Evolutionary conservation across 2,888 invertebrate species (phyloP).

Genomic region (Diploptera punctata): DNA sequence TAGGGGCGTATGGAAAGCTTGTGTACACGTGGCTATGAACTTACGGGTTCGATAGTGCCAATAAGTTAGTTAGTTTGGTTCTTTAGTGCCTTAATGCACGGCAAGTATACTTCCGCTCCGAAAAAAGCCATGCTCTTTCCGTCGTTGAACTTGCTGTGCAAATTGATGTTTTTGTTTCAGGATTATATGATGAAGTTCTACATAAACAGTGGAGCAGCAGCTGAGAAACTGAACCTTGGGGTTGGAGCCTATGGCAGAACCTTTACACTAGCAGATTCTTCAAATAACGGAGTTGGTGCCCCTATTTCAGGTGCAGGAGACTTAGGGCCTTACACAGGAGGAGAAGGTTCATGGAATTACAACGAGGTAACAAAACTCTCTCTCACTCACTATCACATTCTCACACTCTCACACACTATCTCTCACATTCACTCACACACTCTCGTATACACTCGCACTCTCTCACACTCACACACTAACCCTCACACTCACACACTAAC

Average conservation of each 20-base stretch:
- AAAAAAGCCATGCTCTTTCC: background rate
- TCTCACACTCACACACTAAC: too few relatives aligned
- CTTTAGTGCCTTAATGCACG: background rate
- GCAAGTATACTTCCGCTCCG: background rate
- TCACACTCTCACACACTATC: too few relatives aligned
- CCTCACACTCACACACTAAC: too few relatives aligned
- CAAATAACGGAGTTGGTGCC: conserved; percentile 60
- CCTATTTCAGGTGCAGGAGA: conserved; percentile 62
- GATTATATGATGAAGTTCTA: conserved; percentile 57
- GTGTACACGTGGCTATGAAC: too few relatives aligned
- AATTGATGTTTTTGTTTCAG: background rate
- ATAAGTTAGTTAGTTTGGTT: too few relatives aligned
- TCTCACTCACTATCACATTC: too few relatives aligned
- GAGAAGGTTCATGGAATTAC: conserved; percentile 70
- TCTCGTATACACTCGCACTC: too few relatives aligned
- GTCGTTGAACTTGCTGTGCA: background rate
- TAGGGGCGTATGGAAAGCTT: too few relatives aligned
- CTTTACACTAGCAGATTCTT: conserved; percentile 63
- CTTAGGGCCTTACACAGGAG: conserved; percentile 68
- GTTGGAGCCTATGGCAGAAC: conserved; percentile 73
- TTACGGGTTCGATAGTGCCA: too few relatives aligned
- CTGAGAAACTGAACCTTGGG: conserved; percentile 71
- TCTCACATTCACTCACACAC: too few relatives aligned
- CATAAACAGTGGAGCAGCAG: conserved; percentile 60
- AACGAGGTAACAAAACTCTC: conserved; percentile 64